A percentile compares a stretch with the other conserved stretches of the same genome.
Evolutionary conservation across 2,797 vertebrate genomes (phyloP).

Genomic region (Bradypodion pumilum): DNA sequence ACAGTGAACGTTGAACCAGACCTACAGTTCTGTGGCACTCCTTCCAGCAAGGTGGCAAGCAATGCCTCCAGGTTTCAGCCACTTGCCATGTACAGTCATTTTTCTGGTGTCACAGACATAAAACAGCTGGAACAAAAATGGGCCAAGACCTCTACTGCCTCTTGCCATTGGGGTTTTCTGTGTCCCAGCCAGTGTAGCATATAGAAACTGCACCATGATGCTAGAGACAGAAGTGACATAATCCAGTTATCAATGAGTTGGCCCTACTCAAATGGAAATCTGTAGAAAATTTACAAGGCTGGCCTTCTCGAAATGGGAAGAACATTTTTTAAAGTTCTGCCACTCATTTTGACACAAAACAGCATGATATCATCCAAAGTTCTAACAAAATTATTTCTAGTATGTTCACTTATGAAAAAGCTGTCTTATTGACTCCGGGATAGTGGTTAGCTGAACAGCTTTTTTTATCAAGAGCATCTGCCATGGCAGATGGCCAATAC

Average conservation of each 20-base stretch:
- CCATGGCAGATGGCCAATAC: conserved; percentile 38
- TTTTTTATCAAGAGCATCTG: conserved; percentile 43
- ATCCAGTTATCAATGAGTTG: neutral
- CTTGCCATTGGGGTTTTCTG: too few relatives aligned
- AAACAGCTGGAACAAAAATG: too few relatives aligned
- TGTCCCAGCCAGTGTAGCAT: too few relatives aligned
- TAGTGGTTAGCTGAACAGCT: conserved; percentile 29
- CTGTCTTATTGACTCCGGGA: neutral
- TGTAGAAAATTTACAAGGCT: neutral
- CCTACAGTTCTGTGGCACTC: too few relatives aligned
- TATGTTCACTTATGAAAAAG: conserved; percentile 26
- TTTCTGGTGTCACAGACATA: too few relatives aligned
- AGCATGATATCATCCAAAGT: neutral
- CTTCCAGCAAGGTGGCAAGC: too few relatives aligned
- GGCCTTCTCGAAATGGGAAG: conserved; percentile 19
- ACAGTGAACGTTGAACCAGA: too few relatives aligned
- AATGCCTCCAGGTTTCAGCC: too few relatives aligned
- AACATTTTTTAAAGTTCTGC: conserved; percentile 32
- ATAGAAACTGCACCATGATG: neutral
- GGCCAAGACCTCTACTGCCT: too few relatives aligned
- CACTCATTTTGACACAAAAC: conserved; percentile 40
- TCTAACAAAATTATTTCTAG: conserved; percentile 21
- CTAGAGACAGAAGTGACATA: neutral
- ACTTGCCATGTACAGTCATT: too few relatives aligned
- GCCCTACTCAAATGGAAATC: neutral